Conservation (phyloP, 1,140 invertebrate genomes). For the Drosophila repletoides region DNA sequence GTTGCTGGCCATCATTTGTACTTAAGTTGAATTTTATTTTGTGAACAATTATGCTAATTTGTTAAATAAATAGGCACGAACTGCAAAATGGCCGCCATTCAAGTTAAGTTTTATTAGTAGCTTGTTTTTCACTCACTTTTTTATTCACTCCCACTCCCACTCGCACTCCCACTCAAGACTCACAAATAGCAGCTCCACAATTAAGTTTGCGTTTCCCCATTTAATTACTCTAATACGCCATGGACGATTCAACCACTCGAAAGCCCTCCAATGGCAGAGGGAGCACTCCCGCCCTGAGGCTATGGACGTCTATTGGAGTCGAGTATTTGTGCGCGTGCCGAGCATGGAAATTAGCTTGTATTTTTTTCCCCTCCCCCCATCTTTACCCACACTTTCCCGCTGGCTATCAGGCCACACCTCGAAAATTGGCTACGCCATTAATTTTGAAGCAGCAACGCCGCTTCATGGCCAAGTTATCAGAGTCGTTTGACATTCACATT, state of each 20-base stretch:
- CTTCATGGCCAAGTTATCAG: constrained; percentile 73
- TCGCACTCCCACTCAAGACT: constrained; percentile 4
- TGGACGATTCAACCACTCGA: constrained; percentile 13
- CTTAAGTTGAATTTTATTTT: constrained; percentile 82
- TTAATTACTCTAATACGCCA: constrained; percentile 78
- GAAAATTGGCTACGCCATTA: constrained; percentile 69
- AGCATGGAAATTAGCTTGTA: constrained; percentile 77
- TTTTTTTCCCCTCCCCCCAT: constrained; percentile 12
- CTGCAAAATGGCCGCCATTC: constrained; percentile 68
- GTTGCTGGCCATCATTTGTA: constrained; percentile 69
- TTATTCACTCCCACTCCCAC: constrained; percentile 54
- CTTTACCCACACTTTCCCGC: neutral
- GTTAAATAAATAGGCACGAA: constrained; percentile 79
- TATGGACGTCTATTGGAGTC: constrained; percentile 22
- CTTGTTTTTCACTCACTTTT: constrained; percentile 77
- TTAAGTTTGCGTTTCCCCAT: constrained; percentile 74
- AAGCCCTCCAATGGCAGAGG: constrained; percentile 32
- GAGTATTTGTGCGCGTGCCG: constrained; percentile 69
- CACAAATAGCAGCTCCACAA: constrained; percentile 52
- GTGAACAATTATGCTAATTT: constrained; percentile 82
- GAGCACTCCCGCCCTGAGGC: too few relatives aligned
- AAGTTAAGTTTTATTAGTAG: constrained; percentile 75
- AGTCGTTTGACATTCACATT: constrained; percentile 71
- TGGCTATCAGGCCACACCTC: constrained; percentile 62
- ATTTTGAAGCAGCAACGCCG: constrained; percentile 41